phyloP scores from a whole-genome alignment of 2,888 invertebrate genomes.

The Leptopterna dolabrata region DNA sequence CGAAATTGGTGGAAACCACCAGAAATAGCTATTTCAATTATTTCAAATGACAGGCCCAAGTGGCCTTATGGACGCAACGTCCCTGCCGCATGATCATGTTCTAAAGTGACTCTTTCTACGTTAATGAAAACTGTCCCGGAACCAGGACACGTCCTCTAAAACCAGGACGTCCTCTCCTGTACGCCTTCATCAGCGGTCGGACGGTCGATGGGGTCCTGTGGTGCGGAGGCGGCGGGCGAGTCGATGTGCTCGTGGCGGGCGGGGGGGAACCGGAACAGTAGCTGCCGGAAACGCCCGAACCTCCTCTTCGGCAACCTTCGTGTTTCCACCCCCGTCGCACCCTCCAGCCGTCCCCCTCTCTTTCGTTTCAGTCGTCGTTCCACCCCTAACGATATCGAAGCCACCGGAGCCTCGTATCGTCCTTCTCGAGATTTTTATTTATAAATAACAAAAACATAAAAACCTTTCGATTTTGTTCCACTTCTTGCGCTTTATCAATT shows the following conservation, averaged over 20 bases:
- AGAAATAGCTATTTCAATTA: too few relatives aligned
- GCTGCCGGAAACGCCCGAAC: conserved; percentile 23
- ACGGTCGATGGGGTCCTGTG: not conserved
- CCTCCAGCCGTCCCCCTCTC: not conserved
- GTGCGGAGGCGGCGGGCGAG: not conserved
- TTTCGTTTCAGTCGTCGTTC: conserved; percentile 26
- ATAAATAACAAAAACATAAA: not conserved
- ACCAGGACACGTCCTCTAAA: too few relatives aligned
- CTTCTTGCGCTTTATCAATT: not conserved
- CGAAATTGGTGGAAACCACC: too few relatives aligned
- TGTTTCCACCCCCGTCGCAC: not conserved
- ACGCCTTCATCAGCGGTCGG: not conserved
- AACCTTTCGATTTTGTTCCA: not conserved
- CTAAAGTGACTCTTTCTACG: too few relatives aligned
- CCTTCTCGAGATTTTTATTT: conserved; percentile 3
- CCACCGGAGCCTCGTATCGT: not conserved
- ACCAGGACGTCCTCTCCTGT: too few relatives aligned
- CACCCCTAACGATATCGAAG: conserved; percentile 30
- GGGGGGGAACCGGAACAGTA: not conserved
- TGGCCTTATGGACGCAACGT: too few relatives aligned
- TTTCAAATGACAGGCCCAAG: too few relatives aligned
- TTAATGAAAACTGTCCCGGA: too few relatives aligned
- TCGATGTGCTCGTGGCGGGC: not conserved
- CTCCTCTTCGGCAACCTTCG: not conserved
- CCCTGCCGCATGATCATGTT: too few relatives aligned